Evolutionary conservation across 2,797 vertebrate species (phyloP).

Genomic region (Pelochelys cantorii): DNA sequence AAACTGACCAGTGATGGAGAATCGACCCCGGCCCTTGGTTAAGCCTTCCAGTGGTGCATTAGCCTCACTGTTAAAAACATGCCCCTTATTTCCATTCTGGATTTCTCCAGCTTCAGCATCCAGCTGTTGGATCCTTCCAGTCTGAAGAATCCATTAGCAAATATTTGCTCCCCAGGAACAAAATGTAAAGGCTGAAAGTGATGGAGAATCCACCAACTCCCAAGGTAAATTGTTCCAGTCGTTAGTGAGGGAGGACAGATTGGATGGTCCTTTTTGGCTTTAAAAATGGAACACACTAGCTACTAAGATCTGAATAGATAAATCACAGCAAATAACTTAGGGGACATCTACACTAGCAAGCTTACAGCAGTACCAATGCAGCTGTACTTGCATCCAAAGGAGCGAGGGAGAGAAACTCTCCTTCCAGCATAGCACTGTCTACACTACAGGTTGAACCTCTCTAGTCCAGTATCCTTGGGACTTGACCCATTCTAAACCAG

Average conservation of each 20-base stretch:
- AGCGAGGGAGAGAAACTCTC: too few relatives aligned
- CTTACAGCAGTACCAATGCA: too few relatives aligned
- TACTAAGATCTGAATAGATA: not conserved
- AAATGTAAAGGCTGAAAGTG: not conserved
- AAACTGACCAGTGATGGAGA: too few relatives aligned
- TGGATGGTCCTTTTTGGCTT: not conserved
- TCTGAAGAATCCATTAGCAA: not conserved
- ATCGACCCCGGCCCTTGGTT: too few relatives aligned
- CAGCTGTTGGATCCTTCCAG: not conserved
- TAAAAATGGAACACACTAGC: not conserved
- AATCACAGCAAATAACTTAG: not conserved
- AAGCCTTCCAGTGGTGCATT: not conserved
- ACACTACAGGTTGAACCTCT: too few relatives aligned
- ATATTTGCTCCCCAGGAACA: not conserved
- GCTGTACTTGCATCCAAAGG: too few relatives aligned
- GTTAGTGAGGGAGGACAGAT: not conserved
- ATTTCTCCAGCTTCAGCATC: not conserved
- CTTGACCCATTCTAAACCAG: too few relatives aligned
- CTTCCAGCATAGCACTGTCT: too few relatives aligned
- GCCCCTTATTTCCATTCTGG: not conserved
- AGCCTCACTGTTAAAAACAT: not conserved
- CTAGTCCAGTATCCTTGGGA: too few relatives aligned
- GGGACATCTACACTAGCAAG: too few relatives aligned
- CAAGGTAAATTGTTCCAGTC: not conserved
- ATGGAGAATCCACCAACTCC: not conserved